A percentile compares a stretch with the other conserved stretches of the same genome.
Evolutionary conservation across 2,888 invertebrate species (phyloP).

Genomic region (Orchesellides sinensis): DNA sequence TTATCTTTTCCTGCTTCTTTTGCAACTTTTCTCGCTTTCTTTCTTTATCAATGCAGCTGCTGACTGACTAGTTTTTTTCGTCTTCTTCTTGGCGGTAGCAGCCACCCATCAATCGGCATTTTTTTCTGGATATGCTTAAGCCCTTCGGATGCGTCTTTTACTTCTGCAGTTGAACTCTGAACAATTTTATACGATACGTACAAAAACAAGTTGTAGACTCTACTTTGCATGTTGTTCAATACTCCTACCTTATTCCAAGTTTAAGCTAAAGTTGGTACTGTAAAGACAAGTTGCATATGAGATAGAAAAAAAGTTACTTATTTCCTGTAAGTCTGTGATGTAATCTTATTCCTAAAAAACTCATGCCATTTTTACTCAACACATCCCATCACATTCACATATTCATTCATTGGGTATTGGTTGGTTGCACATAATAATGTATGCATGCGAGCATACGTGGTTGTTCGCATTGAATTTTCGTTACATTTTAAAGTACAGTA

Average conservation of each 20-base stretch:
- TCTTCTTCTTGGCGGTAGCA: not conserved
- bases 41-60: not conserved
- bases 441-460: slow-evolving; percentile 27
- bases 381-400: slow-evolving; percentile 62
- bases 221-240: slow-evolving; percentile 57
- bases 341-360: slow-evolving; percentile 49
- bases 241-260: too few relatives aligned
- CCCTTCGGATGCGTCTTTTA: not conserved
- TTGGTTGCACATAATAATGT: slow-evolving; percentile 55
- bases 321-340: slow-evolving; percentile 13
- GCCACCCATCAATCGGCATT: slow-evolving; percentile 60
- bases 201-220: slow-evolving; percentile 44
- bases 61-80: slow-evolving; percentile 10
- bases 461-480: slow-evolving; percentile 11
- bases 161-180: slow-evolving; percentile 15
- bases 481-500: not conserved
- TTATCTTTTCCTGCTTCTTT: slow-evolving; percentile 34
- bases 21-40: slow-evolving; percentile 17
- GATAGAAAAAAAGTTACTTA: slow-evolving; percentile 39
- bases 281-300: slow-evolving; percentile 17
- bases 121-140: slow-evolving; percentile 23
- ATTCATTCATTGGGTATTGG: slow-evolving; percentile 64
- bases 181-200: slow-evolving; percentile 33
- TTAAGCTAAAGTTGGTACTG: slow-evolving; percentile 59
- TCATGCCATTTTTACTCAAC: slow-evolving; percentile 48